Percentiles rank a stretch among this genome's conserved stretches.
Evolutionary conservation across 92 coral and sea anemone genomes (phyloP).

Genomic region (Porites cylindrica): DNA sequence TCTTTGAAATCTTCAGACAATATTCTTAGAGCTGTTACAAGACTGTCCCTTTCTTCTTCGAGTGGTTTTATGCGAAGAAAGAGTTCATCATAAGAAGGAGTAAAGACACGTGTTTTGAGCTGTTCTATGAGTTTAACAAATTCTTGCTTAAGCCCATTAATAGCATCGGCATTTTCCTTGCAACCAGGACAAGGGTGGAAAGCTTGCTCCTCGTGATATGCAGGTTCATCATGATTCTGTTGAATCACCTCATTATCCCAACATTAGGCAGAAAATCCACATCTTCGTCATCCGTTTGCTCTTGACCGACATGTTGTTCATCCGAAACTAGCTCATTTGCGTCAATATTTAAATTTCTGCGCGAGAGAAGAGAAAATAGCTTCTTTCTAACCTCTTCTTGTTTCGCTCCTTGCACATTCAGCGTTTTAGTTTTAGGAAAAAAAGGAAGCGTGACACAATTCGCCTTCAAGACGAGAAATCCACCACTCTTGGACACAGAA

Average conservation of each 20-base stretch:
- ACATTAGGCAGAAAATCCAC: slow-evolving; percentile 3
- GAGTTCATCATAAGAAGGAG: slow-evolving; percentile 5
- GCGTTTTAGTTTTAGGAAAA: slow-evolving; percentile 8
- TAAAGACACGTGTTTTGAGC: not conserved
- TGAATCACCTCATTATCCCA: slow-evolving; percentile 10
- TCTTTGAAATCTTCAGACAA: slow-evolving; percentile 15
- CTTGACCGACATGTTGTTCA: not conserved
- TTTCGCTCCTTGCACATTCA: slow-evolving; percentile 3
- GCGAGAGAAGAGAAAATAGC: slow-evolving; percentile 15
- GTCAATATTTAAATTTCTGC: slow-evolving; percentile 1
- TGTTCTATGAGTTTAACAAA: slow-evolving; percentile 18
- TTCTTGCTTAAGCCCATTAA: slow-evolving; percentile 14
- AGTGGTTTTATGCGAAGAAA: slow-evolving; percentile 5
- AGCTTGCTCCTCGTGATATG: slow-evolving; percentile 4
- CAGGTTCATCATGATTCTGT: slow-evolving; percentile 14
- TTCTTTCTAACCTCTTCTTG: not conserved
- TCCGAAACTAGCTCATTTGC: slow-evolving; percentile 9
- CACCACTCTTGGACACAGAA: not conserved
- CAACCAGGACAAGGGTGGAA: slow-evolving; percentile 10
- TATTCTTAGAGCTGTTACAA: not conserved
- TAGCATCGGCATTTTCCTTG: slow-evolving; percentile 19
- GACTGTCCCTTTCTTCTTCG: slow-evolving; percentile 13
- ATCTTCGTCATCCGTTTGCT: slow-evolving; percentile 9
- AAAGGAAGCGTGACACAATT: not conserved
- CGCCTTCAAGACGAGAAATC: not conserved